Evolutionary conservation across 2,797 vertebrate species (phyloP).

Genomic region (Morus bassanus): DNA sequence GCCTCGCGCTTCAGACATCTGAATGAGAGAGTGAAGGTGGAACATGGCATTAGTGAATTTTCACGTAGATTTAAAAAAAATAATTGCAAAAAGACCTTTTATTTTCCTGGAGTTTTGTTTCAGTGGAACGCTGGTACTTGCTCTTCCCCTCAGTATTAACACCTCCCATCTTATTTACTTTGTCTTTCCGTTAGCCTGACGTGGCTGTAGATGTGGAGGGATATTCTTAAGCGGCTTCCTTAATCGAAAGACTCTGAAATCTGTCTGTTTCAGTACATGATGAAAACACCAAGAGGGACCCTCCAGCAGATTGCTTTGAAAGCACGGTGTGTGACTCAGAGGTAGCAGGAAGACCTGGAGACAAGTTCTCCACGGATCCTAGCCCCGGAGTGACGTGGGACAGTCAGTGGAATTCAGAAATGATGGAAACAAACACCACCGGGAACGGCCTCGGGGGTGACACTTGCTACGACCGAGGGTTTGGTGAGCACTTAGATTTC

Average conservation of each 20-base stretch:
- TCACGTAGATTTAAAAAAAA: background rate
- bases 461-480: background rate
- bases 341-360: background rate
- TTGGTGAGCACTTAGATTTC: background rate
- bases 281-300: background rate
- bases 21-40: background rate
- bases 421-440: background rate
- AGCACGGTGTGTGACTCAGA: background rate
- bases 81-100: background rate
- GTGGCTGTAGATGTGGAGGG: background rate
- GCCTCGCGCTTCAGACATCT: background rate
- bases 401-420: background rate
- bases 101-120: background rate
- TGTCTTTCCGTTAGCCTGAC: rapidly evolving
- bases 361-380: background rate
- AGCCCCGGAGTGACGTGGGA: background rate
- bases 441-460: background rate
- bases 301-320: background rate
- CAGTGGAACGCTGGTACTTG: background rate
- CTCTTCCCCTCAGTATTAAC: background rate
- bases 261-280: background rate
- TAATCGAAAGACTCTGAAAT: background rate
- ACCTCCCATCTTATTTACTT: background rate
- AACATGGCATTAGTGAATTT: background rate
- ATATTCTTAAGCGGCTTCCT: background rate